A percentile compares a stretch with the other conserved stretches of the same genome.
Evolutionary conservation across 2,113 vertebrate genomes (phyloP).

Genomic region (Toxotes jaculatrix): DNA sequence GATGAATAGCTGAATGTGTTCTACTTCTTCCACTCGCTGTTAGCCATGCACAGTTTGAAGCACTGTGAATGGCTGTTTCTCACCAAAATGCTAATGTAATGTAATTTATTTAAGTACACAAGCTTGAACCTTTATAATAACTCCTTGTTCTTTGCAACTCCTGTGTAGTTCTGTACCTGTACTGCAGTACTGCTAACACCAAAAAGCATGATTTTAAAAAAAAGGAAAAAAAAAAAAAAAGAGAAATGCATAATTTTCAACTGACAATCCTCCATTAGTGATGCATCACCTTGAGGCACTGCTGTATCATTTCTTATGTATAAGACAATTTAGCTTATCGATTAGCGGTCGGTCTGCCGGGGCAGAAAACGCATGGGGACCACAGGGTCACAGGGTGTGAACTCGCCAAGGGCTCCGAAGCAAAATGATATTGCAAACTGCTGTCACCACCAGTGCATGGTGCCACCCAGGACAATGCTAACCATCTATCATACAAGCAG

Average conservation of each 20-base stretch:
- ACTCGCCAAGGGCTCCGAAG: conserved; percentile 44
- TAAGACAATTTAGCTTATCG: conserved; percentile 60
- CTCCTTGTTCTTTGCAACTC: not conserved
- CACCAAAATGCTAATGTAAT: not conserved
- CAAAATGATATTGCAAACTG: conserved; percentile 47
- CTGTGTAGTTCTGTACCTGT: too few relatives aligned
- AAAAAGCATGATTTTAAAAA: not conserved
- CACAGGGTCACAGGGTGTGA: conserved; percentile 47
- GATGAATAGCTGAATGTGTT: not conserved
- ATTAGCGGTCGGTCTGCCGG: conserved; percentile 55
- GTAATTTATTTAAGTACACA: not conserved
- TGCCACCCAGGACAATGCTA: conserved; percentile 34
- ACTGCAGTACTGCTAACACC: not conserved
- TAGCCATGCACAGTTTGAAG: not conserved
- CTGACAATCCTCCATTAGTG: conserved; percentile 17
- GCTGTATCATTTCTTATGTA: conserved; percentile 56
- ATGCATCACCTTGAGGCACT: conserved; percentile 48
- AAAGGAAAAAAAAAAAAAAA: not conserved
- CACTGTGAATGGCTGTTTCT: not conserved
- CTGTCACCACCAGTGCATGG: conserved; percentile 12
- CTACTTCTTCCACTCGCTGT: not conserved
- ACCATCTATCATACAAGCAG: conserved; percentile 62
- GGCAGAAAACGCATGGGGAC: conserved; percentile 9
- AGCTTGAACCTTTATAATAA: not conserved
- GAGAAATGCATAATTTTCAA: conserved; percentile 22